Base-by-base conservation (phyloP, 2,797 vertebrate species). In the Pseudochirops corinnae region DNA sequence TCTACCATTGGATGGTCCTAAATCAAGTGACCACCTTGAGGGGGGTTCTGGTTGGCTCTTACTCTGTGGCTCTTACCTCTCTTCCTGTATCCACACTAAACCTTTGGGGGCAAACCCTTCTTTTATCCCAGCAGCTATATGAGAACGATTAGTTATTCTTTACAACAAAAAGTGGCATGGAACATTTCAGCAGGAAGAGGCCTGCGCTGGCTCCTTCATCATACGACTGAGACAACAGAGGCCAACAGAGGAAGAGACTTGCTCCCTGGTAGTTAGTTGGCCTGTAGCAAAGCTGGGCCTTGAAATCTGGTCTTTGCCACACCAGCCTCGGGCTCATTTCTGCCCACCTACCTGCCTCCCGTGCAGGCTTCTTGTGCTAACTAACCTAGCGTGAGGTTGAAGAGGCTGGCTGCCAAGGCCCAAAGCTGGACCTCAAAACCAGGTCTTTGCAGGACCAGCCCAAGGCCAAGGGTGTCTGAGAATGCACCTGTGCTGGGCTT, bases 81-180 rank as follows among this genome's bases (percentile, higher is more conserved):
- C 87, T 95, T 93, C 82, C 50, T 62, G 60, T 92, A 24, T 92
- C 52, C 39, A 53, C 93, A 56, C 56, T n/a, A 94, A 96, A 91
- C 55, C 52, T 91, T 97, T 95, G 58, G 94, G 96, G 92, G 93
- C 52, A 97, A 97, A 90, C 29, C 55, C 93, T 94, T 92, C 55
- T 93, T 92, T 60, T 87, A 87, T 91, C 62, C 29, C 92, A 87
- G 92, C 29, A 74, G 62, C 56, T 60, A 82, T 46, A 93, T 57
- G 24, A 46, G 74, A 87, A 87, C 0, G 3, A 46, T 87, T 50
- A 24, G 39, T 87, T 87, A 92, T 53, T 91, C 82, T 94, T 95
- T 28, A 52, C 4, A 60, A n/a, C 39, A 67, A 18, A 46, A 58
- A 28, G 53, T 62, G 39, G 58, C 94, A 96, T 21, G 31, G 50